Conservation (phyloP, 2,797 vertebrate genomes). For the Anomalospiza imberbis region DNA sequence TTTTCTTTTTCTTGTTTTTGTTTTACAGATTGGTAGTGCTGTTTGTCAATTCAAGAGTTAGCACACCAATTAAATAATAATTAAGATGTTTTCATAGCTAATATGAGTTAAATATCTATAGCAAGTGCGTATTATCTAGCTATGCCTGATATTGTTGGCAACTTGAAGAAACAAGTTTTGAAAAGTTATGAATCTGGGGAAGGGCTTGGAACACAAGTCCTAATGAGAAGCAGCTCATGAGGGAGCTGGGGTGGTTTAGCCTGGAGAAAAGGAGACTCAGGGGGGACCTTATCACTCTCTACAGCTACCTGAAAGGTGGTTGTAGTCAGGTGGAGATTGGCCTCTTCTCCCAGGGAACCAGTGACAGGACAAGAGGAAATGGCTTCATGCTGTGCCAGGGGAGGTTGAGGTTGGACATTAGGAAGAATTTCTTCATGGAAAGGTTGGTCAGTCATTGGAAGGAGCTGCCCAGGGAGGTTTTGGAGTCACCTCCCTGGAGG, state of each 20-base stretch:
- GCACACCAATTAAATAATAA: not conserved
- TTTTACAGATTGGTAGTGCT: not conserved
- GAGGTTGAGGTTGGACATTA: not conserved
- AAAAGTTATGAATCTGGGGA: not conserved
- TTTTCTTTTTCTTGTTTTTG: not conserved
- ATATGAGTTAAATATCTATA: not conserved
- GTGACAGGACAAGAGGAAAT: accelerated
- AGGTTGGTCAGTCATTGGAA: not conserved
- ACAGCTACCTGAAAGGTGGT: not conserved
- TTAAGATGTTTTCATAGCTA: not conserved
- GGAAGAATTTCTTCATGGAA: not conserved
- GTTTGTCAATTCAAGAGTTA: not conserved
- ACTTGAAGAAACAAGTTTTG: not conserved
- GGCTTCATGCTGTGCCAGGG: not conserved
- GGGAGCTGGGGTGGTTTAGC: not conserved
- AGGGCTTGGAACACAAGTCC: not conserved
- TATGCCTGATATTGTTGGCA: not conserved
- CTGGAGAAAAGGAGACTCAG: not conserved
- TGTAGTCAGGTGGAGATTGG: not conserved
- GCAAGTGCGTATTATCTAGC: not conserved
- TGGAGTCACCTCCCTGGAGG: not conserved
- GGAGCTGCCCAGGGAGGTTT: not conserved
- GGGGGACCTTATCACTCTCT: not conserved
- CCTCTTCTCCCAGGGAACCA: not conserved
- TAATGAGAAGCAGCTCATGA: not conserved